Conservation (phyloP, 2,888 invertebrate species). For the Limenitis arthemis region DNA sequence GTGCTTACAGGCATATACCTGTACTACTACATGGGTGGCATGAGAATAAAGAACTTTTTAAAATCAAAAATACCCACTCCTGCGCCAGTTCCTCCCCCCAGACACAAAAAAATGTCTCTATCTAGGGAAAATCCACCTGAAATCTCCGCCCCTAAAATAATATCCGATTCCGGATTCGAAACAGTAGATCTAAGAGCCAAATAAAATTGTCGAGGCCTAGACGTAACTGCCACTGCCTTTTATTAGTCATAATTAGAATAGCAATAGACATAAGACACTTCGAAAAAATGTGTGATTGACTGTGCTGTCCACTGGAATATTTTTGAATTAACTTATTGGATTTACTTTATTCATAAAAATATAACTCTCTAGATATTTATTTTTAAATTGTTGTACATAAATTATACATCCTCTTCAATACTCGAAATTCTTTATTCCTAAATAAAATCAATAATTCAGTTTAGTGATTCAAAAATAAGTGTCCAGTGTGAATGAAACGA, state of each 20-base stretch:
- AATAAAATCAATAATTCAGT: neutral
- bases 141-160: conserved; percentile 47
- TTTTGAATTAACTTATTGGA: neutral
- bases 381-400: neutral
- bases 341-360: neutral
- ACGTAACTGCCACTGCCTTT: conserved; percentile 32
- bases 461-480: conserved; percentile 1
- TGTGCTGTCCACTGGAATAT: conserved; percentile 11
- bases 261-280: conserved; percentile 12
- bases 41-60: conserved; percentile 75
- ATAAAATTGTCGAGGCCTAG: conserved; percentile 17
- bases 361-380: neutral
- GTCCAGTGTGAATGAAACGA: neutral
- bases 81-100: conserved; percentile 59
- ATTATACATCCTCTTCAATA: neutral
- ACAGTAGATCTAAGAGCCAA: conserved; percentile 47
- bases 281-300: conserved; percentile 11
- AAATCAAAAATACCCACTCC: conserved; percentile 53
- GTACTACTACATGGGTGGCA: conserved; percentile 83
- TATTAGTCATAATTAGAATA: conserved; percentile 30
- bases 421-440: neutral
- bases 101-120: conserved; percentile 54
- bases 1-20: conserved; percentile 78
- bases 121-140: conserved; percentile 56
- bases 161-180: conserved; percentile 63